Base-by-base conservation (phyloP, 92 coral and sea anemone species). In the Pocillopora grandis region DNA sequence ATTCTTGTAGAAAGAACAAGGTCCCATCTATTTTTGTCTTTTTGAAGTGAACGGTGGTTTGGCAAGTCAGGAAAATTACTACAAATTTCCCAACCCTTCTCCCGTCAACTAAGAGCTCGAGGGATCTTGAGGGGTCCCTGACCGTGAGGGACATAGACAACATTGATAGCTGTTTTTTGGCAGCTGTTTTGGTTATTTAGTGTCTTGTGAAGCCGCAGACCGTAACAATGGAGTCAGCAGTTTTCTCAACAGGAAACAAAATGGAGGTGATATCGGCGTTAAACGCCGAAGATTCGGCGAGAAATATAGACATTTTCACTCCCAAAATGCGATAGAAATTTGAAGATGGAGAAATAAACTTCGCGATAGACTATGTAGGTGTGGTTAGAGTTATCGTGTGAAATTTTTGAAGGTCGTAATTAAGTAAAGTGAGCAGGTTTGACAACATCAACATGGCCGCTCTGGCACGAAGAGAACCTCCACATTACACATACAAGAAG, bases 401-500 rank as follows among this genome's bases (percentile, higher is more conserved):
- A 73, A 57, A 1, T 11, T 72, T 31, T 68, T 71, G 18, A 62
- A n/a, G 9, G 49, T 67, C 74, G 12, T 37, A 65, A n/a, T 27
- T 27, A 27, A 42, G 52, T 42, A 3, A 42, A 42, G 18, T 79
- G 31, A 19, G 66, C 42, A 35, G 37, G 68, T 60, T 33, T 19
- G 66, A 12, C 69, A 81, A 86, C 77, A 85, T 82, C 74, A 81
- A 86, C 77, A 85, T 86, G 94, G 90, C 31, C 31, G 31, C 94
- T 80, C 73, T 73, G 37, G 75, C 63, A 14, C 75, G 85, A 42
- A 42, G 52, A 82, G 79, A 76, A 18, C 37, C 87, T 13, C 79
- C 79, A 31, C 67, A 80, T 49, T 88, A 89, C 77, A 77, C 92
- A 42, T 89, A 82, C 83, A 94, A 90, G 83, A 87, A 80, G 56